These are phyloP conservation scores for Trichacis sp. DNA, from an alignment of 2,888 invertebrate genomes.

Conservation along the genomic window DNA sequence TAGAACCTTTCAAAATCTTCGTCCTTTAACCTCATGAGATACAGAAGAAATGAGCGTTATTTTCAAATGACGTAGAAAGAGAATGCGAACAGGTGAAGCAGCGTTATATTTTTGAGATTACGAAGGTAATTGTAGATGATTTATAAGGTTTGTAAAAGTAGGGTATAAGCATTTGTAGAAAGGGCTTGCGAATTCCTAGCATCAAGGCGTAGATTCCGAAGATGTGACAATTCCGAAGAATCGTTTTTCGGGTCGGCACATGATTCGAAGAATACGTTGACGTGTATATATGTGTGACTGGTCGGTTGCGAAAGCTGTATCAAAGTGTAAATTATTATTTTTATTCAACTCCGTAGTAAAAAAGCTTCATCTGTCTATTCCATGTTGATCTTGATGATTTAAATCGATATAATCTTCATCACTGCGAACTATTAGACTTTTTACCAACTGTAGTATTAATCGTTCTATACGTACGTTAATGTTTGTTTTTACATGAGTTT, in stretches of 20 bases:
- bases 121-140: constrained; percentile 64
- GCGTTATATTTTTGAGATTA: constrained; percentile 68
- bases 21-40: neutral
- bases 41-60: neutral
- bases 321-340: constrained; percentile 44
- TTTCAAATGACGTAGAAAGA: constrained; percentile 20
- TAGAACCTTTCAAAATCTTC: neutral
- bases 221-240: constrained; percentile 38
- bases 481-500: constrained; percentile 8
- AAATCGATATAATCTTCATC: too few species aligned
- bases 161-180: constrained; percentile 59
- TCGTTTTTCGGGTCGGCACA: constrained; percentile 25
- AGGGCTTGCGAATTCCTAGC: constrained; percentile 56
- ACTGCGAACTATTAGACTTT: too few species aligned
- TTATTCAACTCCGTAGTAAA: too few species aligned
- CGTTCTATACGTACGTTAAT: constrained; percentile 11
- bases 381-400: too few species aligned
- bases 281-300: constrained; percentile 55
- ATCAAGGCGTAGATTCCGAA: constrained; percentile 46
- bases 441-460: too few species aligned
- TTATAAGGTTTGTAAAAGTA: constrained; percentile 67
- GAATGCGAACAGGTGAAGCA: constrained; percentile 52
- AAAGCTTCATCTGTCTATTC: too few species aligned
- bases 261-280: constrained; percentile 38
- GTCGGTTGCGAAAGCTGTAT: constrained; percentile 44